Evolutionary conservation across 2,888 invertebrate species (phyloP).

Genomic region (Leucophenga montana): DNA sequence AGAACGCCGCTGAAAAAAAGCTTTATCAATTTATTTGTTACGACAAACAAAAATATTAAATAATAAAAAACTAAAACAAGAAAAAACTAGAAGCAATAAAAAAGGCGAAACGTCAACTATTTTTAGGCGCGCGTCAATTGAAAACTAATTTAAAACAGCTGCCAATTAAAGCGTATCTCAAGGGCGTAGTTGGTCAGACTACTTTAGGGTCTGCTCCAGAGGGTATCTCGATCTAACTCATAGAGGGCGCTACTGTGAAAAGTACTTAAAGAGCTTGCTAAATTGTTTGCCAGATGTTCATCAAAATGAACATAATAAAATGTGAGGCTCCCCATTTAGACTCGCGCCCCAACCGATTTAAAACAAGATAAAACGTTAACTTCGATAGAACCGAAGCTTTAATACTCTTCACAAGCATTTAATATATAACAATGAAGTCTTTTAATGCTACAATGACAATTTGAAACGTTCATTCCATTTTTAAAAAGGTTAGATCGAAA

Average conservation of each 20-base stretch:
- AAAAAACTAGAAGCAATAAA: not conserved
- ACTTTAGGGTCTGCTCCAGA: too few relatives aligned
- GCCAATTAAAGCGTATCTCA: not conserved
- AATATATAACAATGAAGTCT: too few relatives aligned
- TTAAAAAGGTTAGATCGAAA: too few relatives aligned
- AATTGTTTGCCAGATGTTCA: not conserved
- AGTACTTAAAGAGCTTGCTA: not conserved
- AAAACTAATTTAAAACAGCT: conserved; percentile 19
- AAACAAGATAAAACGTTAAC: too few relatives aligned
- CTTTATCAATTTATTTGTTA: conserved; percentile 3
- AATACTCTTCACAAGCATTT: too few relatives aligned
- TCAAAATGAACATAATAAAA: too few relatives aligned
- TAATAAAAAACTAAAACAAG: not conserved
- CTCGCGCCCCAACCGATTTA: too few relatives aligned
- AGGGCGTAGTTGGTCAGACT: not conserved
- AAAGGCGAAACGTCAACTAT: conserved; percentile 17
- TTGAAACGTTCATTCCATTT: too few relatives aligned
- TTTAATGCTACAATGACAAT: too few relatives aligned
- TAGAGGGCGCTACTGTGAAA: not conserved
- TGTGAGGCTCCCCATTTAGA: too few relatives aligned
- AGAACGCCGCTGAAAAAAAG: not conserved
- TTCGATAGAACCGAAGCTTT: too few relatives aligned
- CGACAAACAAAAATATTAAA: conserved; percentile 3
- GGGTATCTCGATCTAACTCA: not conserved
- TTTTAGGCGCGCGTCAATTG: conserved; percentile 19